Evolutionary conservation across 2,797 vertebrate genomes (phyloP).

Genomic region (Glossophaga mutica): DNA sequence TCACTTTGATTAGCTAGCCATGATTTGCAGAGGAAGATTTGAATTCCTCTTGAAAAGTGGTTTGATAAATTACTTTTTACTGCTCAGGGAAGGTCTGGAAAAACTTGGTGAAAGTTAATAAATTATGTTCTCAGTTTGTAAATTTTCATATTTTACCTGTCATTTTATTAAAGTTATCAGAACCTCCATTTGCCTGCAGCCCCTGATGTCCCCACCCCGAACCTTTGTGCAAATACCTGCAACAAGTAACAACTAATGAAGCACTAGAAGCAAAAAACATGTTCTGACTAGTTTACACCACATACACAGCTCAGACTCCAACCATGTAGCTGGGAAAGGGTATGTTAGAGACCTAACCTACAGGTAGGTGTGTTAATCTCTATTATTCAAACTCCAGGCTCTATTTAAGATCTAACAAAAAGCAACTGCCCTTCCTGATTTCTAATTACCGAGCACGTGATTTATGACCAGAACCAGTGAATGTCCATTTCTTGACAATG

Average conservation of each 20-base stretch:
- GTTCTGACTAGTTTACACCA: not conserved
- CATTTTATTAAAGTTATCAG: slow-evolving; percentile 22
- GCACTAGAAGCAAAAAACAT: not conserved
- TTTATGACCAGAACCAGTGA: not conserved
- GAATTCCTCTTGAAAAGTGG: slow-evolving; percentile 43
- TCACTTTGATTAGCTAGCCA: not conserved
- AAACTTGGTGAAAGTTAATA: slow-evolving; percentile 29
- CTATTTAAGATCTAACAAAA: not conserved
- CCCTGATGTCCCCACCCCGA: not conserved
- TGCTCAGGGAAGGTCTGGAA: not conserved
- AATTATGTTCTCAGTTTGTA: slow-evolving; percentile 18
- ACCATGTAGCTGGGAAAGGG: not conserved
- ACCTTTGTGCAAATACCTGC: not conserved
- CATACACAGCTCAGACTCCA: not conserved
- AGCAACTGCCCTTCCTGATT: not conserved
- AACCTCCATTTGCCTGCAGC: slow-evolving; percentile 12
- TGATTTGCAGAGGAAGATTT: not conserved
- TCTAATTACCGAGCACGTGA: not conserved
- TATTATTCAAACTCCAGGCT: not conserved
- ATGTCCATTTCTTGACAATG: not conserved
- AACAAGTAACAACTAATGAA: not conserved
- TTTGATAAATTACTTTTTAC: slow-evolving; percentile 54
- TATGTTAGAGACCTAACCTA: not conserved
- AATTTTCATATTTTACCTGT: slow-evolving; percentile 19
- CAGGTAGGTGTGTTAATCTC: not conserved